Conservation (phyloP, 2,888 invertebrate species). For the Phyllotreta cruciferae region DNA sequence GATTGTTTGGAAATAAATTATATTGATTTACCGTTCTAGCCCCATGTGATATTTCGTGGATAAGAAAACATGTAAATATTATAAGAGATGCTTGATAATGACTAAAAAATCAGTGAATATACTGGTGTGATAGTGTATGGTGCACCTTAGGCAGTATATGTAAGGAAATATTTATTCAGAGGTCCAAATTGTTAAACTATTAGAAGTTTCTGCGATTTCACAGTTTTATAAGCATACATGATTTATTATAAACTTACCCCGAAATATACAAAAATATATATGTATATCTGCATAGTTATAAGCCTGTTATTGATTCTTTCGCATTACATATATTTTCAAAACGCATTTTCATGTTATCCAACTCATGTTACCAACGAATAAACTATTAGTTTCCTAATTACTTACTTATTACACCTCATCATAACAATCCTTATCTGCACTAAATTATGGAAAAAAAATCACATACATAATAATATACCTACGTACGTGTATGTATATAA, state of each 20-base stretch:
- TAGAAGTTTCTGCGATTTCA: constrained; percentile 62
- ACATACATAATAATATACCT: not conserved
- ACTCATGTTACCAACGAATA: constrained; percentile 61
- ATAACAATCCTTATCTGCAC: no score
- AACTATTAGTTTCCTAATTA: constrained; percentile 60
- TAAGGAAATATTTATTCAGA: constrained; percentile 55
- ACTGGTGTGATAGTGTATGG: constrained; percentile 61
- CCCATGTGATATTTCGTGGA: constrained; percentile 44
- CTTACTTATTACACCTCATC: no score
- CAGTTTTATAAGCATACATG: constrained; percentile 61
- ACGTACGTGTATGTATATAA: not conserved
- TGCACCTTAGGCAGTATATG: constrained; percentile 56
- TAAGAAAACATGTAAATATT: constrained; percentile 37
- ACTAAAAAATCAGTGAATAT: constrained; percentile 51
- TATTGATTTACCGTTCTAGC: constrained; percentile 24
- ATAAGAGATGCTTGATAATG: constrained; percentile 36
- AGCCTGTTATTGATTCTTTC: constrained; percentile 57
- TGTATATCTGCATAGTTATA: constrained; percentile 56
- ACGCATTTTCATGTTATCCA: constrained; percentile 60
- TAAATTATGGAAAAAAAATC: no score
- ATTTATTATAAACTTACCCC: constrained; percentile 56
- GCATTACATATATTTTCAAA: constrained; percentile 58
- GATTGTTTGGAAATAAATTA: not conserved
- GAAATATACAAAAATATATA: constrained; percentile 53
- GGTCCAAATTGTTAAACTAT: constrained; percentile 62